These are phyloP conservation scores for Artemia sinica DNA, from an alignment of 2,888 invertebrate genomes.

Conservation along the genomic window DNA sequence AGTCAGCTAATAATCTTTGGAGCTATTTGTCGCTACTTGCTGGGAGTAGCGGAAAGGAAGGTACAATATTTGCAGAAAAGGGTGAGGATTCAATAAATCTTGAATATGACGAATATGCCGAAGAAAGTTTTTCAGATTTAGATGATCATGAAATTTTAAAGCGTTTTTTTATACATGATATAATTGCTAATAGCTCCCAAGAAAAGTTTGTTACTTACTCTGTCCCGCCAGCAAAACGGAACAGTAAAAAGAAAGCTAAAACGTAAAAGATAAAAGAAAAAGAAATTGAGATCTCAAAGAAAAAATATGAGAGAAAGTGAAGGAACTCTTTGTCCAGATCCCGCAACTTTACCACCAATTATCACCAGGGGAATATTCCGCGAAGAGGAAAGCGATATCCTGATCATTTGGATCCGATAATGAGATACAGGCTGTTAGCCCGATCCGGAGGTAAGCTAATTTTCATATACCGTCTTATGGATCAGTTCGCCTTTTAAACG, in stretches of 20 bases:
- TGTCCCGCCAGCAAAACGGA: not conserved
- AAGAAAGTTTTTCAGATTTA: not conserved
- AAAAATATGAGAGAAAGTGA: not conserved
- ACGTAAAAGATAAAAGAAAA: too few species aligned
- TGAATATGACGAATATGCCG: not conserved
- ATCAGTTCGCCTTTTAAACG: too few species aligned
- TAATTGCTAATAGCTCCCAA: not conserved
- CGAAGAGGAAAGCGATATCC: slow-evolving; percentile 20
- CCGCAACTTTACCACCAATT: not conserved
- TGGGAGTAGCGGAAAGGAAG: not conserved
- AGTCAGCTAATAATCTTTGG: not conserved
- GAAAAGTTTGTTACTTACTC: not conserved
- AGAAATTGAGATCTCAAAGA: not conserved
- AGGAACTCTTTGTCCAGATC: not conserved
- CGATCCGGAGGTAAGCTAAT: slow-evolving; percentile 21
- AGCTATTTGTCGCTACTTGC: not conserved
- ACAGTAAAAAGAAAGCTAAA: not conserved
- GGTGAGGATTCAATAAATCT: not conserved
- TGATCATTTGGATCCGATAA: slow-evolving; percentile 21
- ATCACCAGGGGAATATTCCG: not conserved
- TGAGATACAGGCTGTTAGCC: slow-evolving; percentile 20
- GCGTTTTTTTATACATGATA: slow-evolving; percentile 8
- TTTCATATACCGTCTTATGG: not conserved
- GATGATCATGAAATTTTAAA: slow-evolving; percentile 1
- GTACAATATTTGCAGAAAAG: not conserved